Evolutionary conservation across 2,888 invertebrate genomes (phyloP), one percentile per base, ranked within the genome.

Genomic region (Parnassius orleans): DNA sequence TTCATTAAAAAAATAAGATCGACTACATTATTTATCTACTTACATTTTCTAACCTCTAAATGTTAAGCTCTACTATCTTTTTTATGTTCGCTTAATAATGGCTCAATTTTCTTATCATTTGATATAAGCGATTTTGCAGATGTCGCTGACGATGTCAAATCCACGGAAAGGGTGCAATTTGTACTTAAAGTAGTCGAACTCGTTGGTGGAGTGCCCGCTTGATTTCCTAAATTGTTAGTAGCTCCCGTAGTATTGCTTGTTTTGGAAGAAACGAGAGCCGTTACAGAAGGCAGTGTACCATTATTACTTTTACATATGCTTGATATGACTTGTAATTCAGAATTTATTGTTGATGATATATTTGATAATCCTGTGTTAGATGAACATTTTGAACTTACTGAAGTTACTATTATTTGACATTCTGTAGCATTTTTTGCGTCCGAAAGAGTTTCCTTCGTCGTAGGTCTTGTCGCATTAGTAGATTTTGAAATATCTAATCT

Each of bases 11-110:
- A 48, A 14, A 11, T n/a, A 48, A 48, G 3, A 33, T 33, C 33
- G 14, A 14, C 1, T 9, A 14, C 48, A 9, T 12, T 48, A 14
- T 48, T 48, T 47, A 33, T 33, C 33, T 33, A 60, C 47, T 48
- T 51, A 60, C 47, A 56, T 52, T 60, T 42, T 57, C 54, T 65
- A 61, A 61, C 55, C 10, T 57, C 64, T 60, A 66, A 73, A 66
- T 69, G 72, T 76, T 81, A 80, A 78, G 73, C 73, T 77, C 81
- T 80, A 58, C 73, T 63, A 56, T 66, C 68, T 65, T 68, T 69
- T 53, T 65, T 65, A 53, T 66, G 53, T 47, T 65, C 65, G 11
- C 68, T 63, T 46, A 55, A 54, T 51, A 55, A 44, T 41, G 63
- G 58, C 44, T 59, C 65, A 52, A 56, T 61, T 53, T 68, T 70